Conservation (phyloP, 92 coral and sea anemone species). For the Parazoanthus darwini region DNA sequence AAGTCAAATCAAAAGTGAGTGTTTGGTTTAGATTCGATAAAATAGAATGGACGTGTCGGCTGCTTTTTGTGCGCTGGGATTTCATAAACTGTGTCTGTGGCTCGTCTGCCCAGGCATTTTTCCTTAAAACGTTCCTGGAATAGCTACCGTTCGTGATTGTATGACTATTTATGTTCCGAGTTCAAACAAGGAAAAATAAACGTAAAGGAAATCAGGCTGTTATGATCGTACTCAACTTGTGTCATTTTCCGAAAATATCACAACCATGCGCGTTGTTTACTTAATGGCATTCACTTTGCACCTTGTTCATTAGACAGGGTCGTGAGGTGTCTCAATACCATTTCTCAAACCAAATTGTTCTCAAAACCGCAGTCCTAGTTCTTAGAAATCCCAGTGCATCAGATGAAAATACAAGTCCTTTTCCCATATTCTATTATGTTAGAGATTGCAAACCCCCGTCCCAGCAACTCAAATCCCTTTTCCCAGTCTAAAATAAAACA, state of each 20-base stretch:
- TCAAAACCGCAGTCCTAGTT: too few species aligned
- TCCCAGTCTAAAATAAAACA: too few species aligned
- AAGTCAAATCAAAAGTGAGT: background rate
- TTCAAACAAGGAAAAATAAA: background rate
- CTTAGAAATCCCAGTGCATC: too few species aligned
- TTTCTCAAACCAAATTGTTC: too few species aligned
- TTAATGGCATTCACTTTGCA: background rate
- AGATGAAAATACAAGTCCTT: too few species aligned
- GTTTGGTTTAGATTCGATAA: background rate
- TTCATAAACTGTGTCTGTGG: background rate
- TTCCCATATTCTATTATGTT: too few species aligned
- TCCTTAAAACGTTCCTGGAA: too few species aligned
- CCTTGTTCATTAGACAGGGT: background rate
- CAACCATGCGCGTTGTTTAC: background rate
- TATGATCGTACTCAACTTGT: background rate
- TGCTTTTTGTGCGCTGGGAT: background rate
- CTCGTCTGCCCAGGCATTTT: background rate
- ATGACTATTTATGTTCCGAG: background rate
- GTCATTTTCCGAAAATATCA: slow-evolving; percentile 4
- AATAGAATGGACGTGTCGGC: background rate
- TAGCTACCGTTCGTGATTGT: too few species aligned
- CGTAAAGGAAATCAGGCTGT: too few species aligned
- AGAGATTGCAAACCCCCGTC: too few species aligned
- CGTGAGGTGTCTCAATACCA: too few species aligned
- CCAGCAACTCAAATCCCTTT: too few species aligned